phyloP scores from a whole-genome alignment of 2,888 invertebrate species.

The Drosophila birchii region DNA sequence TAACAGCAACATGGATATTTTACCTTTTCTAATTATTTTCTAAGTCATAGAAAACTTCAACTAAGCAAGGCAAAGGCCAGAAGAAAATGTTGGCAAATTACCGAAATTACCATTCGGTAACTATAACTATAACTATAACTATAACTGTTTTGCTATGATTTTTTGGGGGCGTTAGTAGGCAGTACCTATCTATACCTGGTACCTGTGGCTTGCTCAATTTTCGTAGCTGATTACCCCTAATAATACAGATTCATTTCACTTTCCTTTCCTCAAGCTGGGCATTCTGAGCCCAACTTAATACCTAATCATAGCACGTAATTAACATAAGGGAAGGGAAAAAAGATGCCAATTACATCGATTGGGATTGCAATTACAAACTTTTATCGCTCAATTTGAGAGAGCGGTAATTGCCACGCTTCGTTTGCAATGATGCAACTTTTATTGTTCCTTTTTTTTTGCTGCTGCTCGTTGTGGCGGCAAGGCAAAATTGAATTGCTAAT shows the following conservation, averaged over 20 bases:
- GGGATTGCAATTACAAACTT: constrained; percentile 52
- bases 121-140: too few relatives aligned
- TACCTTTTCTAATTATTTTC: not conserved
- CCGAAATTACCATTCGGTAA: too few relatives aligned
- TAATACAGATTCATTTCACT: not conserved
- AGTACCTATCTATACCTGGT: not conserved
- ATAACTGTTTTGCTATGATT: too few relatives aligned
- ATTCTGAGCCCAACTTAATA: constrained; percentile 13
- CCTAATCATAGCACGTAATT: constrained; percentile 8
- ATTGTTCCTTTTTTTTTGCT: constrained; percentile 38
- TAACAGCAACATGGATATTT: too few relatives aligned
- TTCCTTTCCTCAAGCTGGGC: constrained; percentile 1
- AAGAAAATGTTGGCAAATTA: not conserved
- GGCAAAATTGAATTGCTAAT: constrained; percentile 74
- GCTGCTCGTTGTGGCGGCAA: constrained; percentile 40
- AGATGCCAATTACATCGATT: constrained; percentile 51
- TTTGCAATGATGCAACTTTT: constrained; percentile 67
- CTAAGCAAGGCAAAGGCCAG: not conserved
- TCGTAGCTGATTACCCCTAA: not conserved
- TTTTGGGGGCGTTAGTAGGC: too few relatives aligned
- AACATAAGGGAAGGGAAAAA: constrained; percentile 7
- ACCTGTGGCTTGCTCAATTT: too few relatives aligned
- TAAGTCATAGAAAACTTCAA: not conserved
- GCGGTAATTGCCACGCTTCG: constrained; percentile 54
- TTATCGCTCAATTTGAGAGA: constrained; percentile 44